A percentile compares a stretch with the other conserved stretches of the same genome.
Evolutionary conservation across 2,113 vertebrate species (phyloP).

Genomic region (Erinaceus europaeus): DNA sequence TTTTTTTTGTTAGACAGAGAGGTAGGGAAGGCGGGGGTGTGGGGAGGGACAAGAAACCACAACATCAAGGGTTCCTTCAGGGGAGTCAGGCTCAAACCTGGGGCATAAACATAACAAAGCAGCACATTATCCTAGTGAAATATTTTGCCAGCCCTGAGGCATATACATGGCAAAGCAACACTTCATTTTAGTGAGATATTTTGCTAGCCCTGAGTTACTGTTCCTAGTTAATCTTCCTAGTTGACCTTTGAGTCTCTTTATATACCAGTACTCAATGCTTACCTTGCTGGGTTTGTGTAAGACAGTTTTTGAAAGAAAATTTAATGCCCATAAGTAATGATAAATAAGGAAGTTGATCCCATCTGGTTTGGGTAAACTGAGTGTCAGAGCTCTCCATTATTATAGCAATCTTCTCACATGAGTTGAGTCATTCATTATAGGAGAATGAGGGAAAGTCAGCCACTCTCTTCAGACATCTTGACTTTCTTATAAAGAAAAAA

Average conservation of each 20-base stretch:
- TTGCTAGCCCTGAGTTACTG: too few relatives aligned
- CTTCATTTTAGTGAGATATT: too few relatives aligned
- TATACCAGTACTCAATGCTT: background rate
- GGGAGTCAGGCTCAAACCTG: too few relatives aligned
- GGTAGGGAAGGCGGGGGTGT: too few relatives aligned
- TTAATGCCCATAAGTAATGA: background rate
- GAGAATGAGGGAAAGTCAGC: background rate
- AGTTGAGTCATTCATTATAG: background rate
- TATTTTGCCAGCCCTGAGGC: too few relatives aligned
- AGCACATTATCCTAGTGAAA: too few relatives aligned
- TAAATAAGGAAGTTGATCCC: background rate
- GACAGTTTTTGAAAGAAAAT: background rate
- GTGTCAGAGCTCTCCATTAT: rapidly evolving
- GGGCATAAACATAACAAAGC: too few relatives aligned
- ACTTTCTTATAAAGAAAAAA: background rate
- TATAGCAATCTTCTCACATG: background rate
- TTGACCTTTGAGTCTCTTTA: background rate
- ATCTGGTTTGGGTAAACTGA: background rate
- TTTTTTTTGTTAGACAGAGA: too few relatives aligned
- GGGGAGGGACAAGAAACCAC: too few relatives aligned
- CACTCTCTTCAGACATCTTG: slow-evolving; percentile 13
- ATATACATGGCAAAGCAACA: too few relatives aligned
- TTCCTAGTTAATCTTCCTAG: background rate
- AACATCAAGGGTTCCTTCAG: too few relatives aligned
- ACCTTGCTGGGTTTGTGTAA: background rate